Percentiles rank a stretch among this genome's conserved stretches.
phyloP scores from a whole-genome alignment of 2,113 vertebrate genomes.

The Mesoclemmys tuberculata region DNA sequence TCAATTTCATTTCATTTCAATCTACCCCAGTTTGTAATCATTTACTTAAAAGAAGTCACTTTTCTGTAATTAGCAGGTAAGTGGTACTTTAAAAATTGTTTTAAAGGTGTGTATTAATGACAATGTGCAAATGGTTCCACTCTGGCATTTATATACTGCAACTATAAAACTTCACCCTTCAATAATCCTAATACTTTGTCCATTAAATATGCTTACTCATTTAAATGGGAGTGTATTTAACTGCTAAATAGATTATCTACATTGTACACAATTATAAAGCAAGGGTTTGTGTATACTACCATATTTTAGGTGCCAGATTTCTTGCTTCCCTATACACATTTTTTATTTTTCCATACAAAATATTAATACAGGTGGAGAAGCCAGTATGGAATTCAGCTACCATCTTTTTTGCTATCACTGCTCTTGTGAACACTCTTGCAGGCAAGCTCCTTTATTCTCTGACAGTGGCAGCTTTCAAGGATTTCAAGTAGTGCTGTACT shows the following conservation, averaged over 20 bases:
- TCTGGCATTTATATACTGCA: constrained; percentile 61
- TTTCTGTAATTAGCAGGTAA: constrained; percentile 46
- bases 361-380: constrained; percentile 42
- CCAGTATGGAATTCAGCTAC: constrained; percentile 52
- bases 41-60: constrained; percentile 30
- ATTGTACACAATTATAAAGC: constrained; percentile 67
- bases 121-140: constrained; percentile 56
- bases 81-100: neutral
- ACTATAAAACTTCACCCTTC: constrained; percentile 77
- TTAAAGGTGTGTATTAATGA: constrained; percentile 41
- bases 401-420: constrained; percentile 42
- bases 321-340: constrained; percentile 60
- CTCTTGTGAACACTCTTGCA: constrained; percentile 9
- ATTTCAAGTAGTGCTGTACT: neutral
- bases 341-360: constrained; percentile 59
- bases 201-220: constrained; percentile 71
- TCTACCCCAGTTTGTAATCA: constrained; percentile 49
- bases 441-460: constrained; percentile 18
- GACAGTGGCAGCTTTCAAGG: neutral
- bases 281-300: constrained; percentile 35
- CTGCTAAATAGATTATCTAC: constrained; percentile 75
- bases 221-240: constrained; percentile 71
- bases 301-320: constrained; percentile 64
- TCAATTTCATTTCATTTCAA: constrained; percentile 26
- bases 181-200: constrained; percentile 75